Percentiles rank a stretch among this genome's conserved stretches.
Evolutionary conservation across 2,113 vertebrate species (phyloP).

Genomic region (Isurus oxyrinchus): DNA sequence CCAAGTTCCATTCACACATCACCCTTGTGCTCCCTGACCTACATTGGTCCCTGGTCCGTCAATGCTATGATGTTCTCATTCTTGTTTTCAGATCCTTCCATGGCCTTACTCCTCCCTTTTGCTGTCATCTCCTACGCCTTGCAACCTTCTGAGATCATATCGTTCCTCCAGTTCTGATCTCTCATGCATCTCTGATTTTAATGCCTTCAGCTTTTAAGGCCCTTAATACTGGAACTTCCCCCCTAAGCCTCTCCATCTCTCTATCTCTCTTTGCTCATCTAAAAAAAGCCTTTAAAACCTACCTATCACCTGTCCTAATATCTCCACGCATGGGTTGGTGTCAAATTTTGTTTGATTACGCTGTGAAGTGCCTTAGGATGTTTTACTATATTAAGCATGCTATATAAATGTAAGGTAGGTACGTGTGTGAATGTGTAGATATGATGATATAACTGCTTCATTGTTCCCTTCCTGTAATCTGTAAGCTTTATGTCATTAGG

Average conservation of each 20-base stretch:
- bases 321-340: background rate
- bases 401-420: background rate
- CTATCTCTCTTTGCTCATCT: background rate
- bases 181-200: background rate
- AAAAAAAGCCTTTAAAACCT: background rate
- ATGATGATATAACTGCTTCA: background rate
- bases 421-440: background rate
- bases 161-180: background rate
- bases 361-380: too few species aligned
- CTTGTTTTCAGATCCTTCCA: background rate
- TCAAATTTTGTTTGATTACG: background rate
- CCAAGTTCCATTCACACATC: background rate
- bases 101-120: background rate
- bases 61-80: background rate
- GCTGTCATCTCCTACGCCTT: background rate
- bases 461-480: background rate
- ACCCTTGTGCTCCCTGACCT: background rate
- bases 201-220: background rate
- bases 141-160: background rate
- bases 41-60: background rate
- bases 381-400: too few species aligned
- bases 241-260: background rate
- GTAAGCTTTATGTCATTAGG: background rate
- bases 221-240: background rate
- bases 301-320: background rate